Evolutionary conservation across 1,140 invertebrate genomes (phyloP).

Genomic region (Brachionus paranguensis): DNA sequence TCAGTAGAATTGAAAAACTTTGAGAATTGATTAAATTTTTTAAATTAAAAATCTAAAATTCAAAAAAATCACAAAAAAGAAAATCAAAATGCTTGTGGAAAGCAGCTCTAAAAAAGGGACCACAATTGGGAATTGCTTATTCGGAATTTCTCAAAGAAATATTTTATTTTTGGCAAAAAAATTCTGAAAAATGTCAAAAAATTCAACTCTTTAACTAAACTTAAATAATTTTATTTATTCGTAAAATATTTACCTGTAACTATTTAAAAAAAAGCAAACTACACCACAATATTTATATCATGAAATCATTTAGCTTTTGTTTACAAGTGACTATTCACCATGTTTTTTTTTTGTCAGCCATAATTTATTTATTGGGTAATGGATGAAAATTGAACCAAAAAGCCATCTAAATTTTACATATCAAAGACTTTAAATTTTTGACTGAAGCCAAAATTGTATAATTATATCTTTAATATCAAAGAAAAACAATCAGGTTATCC

Average conservation of each 20-base stretch:
- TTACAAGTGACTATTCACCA: background rate
- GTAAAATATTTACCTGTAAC: background rate
- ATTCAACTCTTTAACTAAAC: too few relatives aligned
- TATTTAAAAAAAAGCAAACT: background rate
- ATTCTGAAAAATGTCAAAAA: too few relatives aligned
- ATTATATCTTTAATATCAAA: background rate
- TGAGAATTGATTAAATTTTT: too few relatives aligned
- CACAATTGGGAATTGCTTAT: too few relatives aligned
- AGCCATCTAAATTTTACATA: background rate
- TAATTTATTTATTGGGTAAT: background rate
- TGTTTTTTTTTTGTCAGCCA: background rate
- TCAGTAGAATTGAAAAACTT: background rate
- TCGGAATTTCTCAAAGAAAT: background rate
- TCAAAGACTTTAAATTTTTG: background rate
- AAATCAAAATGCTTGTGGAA: too few relatives aligned
- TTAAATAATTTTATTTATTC: background rate
- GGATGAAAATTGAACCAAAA: background rate
- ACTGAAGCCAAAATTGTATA: background rate
- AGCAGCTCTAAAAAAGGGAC: too few relatives aligned
- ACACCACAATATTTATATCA: background rate
- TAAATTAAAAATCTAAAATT: too few relatives aligned
- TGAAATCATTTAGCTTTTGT: background rate
- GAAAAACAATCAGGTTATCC: background rate
- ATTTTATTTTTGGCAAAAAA: background rate
- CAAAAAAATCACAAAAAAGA: too few relatives aligned